Evolutionary conservation across 2,113 vertebrate genomes (phyloP).

Genomic region (Hemiprocne comata): DNA sequence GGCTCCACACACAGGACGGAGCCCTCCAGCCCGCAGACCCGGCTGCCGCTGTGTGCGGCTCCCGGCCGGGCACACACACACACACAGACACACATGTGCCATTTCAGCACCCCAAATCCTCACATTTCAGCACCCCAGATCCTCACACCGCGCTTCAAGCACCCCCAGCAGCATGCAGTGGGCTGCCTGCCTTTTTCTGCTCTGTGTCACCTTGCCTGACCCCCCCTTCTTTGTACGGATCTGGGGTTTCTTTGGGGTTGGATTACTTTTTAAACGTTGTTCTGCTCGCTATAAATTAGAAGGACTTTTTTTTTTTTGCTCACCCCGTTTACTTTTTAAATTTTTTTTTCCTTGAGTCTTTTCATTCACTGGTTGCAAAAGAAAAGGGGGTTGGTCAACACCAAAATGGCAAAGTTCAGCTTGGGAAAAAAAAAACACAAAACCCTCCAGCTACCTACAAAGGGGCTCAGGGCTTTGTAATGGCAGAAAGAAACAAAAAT

Average conservation of each 20-base stretch:
- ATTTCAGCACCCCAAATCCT: conserved; percentile 4
- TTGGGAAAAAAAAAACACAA: background rate
- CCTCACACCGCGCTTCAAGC: background rate
- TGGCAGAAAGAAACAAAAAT: conserved; percentile 78
- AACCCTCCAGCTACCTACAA: conserved; percentile 75
- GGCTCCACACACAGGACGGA: conserved; percentile 47
- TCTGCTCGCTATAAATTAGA: conserved; percentile 40
- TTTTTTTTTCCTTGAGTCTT: background rate
- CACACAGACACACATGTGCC: background rate
- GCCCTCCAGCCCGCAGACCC: conserved; percentile 13
- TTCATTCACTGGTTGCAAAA: conserved; percentile 71
- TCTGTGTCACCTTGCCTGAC: background rate
- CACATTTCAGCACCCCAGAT: background rate
- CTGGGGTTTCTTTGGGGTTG: background rate
- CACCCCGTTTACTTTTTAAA: conserved; percentile 10
- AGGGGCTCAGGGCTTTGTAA: conserved; percentile 78
- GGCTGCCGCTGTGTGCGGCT: conserved; percentile 40
- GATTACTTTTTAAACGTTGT: conserved; percentile 46
- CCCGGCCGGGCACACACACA: background rate
- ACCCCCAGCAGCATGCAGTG: background rate
- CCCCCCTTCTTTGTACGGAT: background rate
- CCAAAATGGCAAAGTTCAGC: conserved; percentile 81
- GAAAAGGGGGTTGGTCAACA: conserved; percentile 75
- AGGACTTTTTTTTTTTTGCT: background rate
- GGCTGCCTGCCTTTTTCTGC: background rate